Evolutionary conservation across 2,113 vertebrate genomes (phyloP), one percentile per base, ranked within the genome.

Genomic region (Cyphotilapia sp.): DNA sequence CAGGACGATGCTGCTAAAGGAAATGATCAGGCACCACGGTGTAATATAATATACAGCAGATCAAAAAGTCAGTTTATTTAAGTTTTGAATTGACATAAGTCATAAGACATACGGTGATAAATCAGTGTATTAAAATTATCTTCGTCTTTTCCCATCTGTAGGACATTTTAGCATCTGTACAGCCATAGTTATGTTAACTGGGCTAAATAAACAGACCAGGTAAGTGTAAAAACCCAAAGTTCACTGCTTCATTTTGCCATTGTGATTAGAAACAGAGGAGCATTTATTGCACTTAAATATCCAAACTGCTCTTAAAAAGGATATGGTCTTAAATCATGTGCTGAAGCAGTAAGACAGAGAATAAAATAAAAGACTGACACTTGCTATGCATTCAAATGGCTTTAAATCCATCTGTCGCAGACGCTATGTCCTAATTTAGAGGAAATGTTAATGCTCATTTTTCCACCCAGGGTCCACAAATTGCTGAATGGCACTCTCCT

Each of bases 391-490:
- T 17, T 29, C 14, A 29, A 31, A 49, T 78, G 7, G 27, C 27
- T 29, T 78, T 49, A 78, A 29, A 76, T 76, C 40, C 3, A 42
- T 71, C n/a, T 51, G 22, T 47, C 7, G 5, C 51, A 19, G 17
- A 54, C 2, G 7, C 33, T 16, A 74, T 22, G n/a, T 40, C 19
- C 42, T 40, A 19, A 12, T 54, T 35, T 80, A 5, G 38, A 19
- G 4, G 17, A 61, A 54, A 59, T 16, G 12, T 80, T 91, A 95
- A 16, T 90, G 89, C 66, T 97, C 96, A 24, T 89, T 91, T 80
- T 95, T 96, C 97, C 96, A 97, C 33, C 90, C 95, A 1, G 95
- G 96, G 19, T 96, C 89, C 71, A 86, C 83, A 22, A 95, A 87
- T 88, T 95, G 95, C 89, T 95, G 94, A 40, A 96, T 82, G 59